Evolutionary conservation across 2,888 invertebrate genomes (phyloP).

Genomic region (Ichneumon xanthorius): DNA sequence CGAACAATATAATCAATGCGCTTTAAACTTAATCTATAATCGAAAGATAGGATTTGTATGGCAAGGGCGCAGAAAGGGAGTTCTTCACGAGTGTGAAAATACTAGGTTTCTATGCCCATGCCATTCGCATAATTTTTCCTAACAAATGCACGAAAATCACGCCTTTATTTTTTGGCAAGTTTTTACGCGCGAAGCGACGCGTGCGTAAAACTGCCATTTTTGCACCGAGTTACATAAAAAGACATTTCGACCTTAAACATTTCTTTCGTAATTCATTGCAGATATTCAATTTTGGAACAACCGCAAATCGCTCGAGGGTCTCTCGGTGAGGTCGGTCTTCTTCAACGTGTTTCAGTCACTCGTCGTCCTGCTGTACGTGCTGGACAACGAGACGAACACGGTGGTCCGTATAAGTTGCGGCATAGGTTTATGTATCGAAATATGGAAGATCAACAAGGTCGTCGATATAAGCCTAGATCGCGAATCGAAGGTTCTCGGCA

Average conservation of each 20-base stretch:
- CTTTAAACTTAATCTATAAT: neutral
- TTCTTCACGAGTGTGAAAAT: too few relatives aligned
- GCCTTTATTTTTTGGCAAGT: too few relatives aligned
- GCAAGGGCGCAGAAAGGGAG: too few relatives aligned
- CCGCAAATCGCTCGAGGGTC: constrained; percentile 97
- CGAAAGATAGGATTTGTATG: neutral
- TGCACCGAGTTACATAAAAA: too few relatives aligned
- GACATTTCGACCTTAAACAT: neutral
- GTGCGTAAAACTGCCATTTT: too few relatives aligned
- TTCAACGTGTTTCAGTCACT: constrained; percentile 99
- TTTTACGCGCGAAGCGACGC: too few relatives aligned
- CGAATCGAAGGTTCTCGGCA: constrained; percentile 90
- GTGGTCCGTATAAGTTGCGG: constrained; percentile 97
- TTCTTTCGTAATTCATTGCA: constrained; percentile 78
- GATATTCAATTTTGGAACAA: constrained; percentile 99
- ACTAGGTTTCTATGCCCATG: too few relatives aligned
- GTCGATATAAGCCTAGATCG: constrained; percentile 93
- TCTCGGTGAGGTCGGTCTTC: constrained; percentile 99
- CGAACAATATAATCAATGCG: neutral
- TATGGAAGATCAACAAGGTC: constrained; percentile 99
- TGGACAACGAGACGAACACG: constrained; percentile 99
- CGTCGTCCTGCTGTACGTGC: constrained; percentile 97
- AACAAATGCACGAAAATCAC: too few relatives aligned
- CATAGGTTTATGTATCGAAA: constrained; percentile 97
- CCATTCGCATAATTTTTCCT: too few relatives aligned